These are phyloP conservation scores for Gila robusta DNA, from an alignment of 2,797 vertebrate genomes.

Conservation along the genomic window DNA sequence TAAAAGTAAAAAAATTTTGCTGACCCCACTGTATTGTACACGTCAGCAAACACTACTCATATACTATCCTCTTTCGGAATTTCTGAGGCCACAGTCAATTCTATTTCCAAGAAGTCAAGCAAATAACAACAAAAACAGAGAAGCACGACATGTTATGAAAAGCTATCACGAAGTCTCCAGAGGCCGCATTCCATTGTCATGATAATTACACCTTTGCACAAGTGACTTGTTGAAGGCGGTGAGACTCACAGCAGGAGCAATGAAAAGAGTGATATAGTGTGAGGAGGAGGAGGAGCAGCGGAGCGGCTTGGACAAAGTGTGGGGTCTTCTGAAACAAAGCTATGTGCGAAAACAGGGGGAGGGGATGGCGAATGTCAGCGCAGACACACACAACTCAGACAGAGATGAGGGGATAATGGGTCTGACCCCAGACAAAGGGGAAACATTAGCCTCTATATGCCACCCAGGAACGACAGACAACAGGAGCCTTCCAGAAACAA, in stretches of 20 bases:
- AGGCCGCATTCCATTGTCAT: conserved; percentile 67
- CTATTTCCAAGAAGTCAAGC: conserved; percentile 5
- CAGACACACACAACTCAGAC: conserved; percentile 47
- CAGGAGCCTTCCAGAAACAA: conserved; percentile 41
- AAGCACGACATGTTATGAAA: conserved; percentile 61
- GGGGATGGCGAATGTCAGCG: conserved; percentile 22
- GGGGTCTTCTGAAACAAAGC: conserved; percentile 49
- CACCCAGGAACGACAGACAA: conserved; percentile 46
- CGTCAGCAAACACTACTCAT: neutral
- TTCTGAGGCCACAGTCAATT: conserved; percentile 11
- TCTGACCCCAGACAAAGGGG: conserved; percentile 49
- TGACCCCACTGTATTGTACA: neutral
- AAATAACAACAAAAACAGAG: conserved; percentile 41
- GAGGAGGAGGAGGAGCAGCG: conserved; percentile 45
- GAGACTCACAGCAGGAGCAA: conserved; percentile 48
- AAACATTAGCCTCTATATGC: conserved; percentile 20
- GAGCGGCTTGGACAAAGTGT: conserved; percentile 47
- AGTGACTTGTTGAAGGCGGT: conserved; percentile 59
- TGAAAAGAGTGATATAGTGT: conserved; percentile 46
- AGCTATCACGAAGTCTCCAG: conserved; percentile 51
- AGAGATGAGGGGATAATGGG: conserved; percentile 55
- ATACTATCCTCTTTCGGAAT: neutral
- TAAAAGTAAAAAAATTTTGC: neutral
- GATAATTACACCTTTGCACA: conserved; percentile 69
- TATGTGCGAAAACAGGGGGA: conserved; percentile 47